phyloP scores from a whole-genome alignment of 2,797 vertebrate species.

The Molossus alvarezi region DNA sequence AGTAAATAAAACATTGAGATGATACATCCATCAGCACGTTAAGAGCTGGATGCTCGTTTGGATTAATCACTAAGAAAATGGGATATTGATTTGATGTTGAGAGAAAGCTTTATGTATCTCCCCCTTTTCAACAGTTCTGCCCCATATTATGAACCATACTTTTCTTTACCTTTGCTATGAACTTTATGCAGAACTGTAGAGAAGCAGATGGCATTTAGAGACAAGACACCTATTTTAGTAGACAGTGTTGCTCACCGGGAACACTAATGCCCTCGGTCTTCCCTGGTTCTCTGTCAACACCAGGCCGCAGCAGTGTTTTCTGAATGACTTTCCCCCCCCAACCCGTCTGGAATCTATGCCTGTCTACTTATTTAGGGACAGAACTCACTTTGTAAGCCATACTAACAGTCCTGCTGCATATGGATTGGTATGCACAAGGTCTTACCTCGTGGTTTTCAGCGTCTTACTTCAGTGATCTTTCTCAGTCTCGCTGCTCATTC shows the following conservation, averaged over 20 bases:
- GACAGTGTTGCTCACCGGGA: background rate
- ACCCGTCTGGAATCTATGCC: background rate
- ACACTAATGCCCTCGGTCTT: background rate
- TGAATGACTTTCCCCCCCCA: background rate
- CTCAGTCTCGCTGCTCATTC: background rate
- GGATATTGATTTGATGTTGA: conserved; percentile 80
- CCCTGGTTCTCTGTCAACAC: conserved; percentile 41
- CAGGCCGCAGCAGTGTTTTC: background rate
- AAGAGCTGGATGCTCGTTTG: conserved; percentile 62
- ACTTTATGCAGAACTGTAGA: conserved; percentile 61
- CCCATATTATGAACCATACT: background rate
- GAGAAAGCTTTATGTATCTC: conserved; percentile 75
- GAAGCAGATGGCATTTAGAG: conserved; percentile 34
- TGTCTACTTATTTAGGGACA: conserved; percentile 41
- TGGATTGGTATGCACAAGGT: background rate
- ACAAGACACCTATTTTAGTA: conserved; percentile 37
- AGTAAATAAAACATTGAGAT: conserved; percentile 80
- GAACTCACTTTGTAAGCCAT: conserved; percentile 29
- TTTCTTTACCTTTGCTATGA: conserved; percentile 51
- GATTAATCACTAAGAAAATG: conserved; percentile 85
- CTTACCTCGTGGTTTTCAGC: conserved; percentile 19
- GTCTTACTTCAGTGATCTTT: conserved; percentile 50
- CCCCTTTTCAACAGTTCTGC: conserved; percentile 31
- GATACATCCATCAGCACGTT: conserved; percentile 63
- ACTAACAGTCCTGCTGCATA: background rate